These are phyloP conservation scores for Platypus cylindrus DNA, from an alignment of 2,888 invertebrate species.

Conservation along the genomic window DNA sequence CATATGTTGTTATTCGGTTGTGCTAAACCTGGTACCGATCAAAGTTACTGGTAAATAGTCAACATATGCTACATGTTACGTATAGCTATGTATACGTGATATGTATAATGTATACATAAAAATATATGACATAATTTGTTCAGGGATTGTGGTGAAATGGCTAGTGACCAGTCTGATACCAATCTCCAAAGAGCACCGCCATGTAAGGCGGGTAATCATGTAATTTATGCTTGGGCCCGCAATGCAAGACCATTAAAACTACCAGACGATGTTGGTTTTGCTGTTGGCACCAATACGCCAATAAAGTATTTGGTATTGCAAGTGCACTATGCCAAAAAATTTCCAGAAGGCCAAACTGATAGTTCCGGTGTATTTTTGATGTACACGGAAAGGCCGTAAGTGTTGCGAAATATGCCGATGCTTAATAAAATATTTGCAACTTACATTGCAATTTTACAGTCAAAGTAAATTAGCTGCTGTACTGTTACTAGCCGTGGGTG, in stretches of 20 bases:
- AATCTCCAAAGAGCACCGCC: slow-evolving; percentile 51
- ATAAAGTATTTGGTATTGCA: slow-evolving; percentile 88
- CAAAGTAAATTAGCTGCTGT: slow-evolving; percentile 85
- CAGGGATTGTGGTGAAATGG: slow-evolving; percentile 94
- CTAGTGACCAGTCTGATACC: slow-evolving; percentile 34
- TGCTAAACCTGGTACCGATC: slow-evolving; percentile 58
- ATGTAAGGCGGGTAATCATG: slow-evolving; percentile 63
- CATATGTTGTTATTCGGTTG: slow-evolving; percentile 92
- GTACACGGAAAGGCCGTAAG: slow-evolving; percentile 62
- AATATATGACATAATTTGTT: too few relatives aligned
- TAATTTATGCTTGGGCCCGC: slow-evolving; percentile 87
- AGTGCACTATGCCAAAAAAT: slow-evolving; percentile 42
- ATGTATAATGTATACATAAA: not conserved
- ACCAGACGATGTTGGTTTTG: slow-evolving; percentile 84
- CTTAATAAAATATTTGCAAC: not conserved
- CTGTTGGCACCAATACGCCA: slow-evolving; percentile 69
- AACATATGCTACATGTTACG: not conserved
- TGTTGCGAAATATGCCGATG: too few relatives aligned
- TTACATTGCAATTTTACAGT: slow-evolving; percentile 37
- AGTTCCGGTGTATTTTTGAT: slow-evolving; percentile 73
- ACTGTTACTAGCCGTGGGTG: slow-evolving; percentile 76
- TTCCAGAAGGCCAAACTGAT: slow-evolving; percentile 58
- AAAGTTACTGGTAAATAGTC: slow-evolving; percentile 57
- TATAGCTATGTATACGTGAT: not conserved
- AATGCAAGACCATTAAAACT: slow-evolving; percentile 73